Evolutionary conservation across 2,113 vertebrate species (phyloP).

Genomic region (Sylvietta virens): DNA sequence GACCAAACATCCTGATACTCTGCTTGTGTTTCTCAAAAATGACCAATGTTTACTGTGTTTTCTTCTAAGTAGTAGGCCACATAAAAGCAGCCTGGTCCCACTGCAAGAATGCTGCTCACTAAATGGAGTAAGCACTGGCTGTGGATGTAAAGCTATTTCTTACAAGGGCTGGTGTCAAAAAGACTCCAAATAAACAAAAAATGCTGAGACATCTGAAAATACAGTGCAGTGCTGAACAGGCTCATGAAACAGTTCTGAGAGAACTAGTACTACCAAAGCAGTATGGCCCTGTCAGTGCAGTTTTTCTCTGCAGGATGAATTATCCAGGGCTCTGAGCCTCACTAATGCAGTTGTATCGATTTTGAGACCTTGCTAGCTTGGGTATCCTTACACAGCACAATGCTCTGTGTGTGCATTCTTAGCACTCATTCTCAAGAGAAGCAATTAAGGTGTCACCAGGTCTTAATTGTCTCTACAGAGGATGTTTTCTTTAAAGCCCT

Average conservation of each 20-base stretch:
- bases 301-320: background rate
- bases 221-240: background rate
- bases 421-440: background rate
- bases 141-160: background rate
- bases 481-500: background rate
- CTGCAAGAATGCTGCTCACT: background rate
- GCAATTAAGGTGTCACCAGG: background rate
- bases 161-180: background rate
- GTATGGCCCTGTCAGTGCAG: background rate
- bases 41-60: background rate
- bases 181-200: background rate
- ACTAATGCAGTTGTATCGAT: constrained; percentile 1
- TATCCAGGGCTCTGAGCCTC: background rate
- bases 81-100: background rate
- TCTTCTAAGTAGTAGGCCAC: background rate
- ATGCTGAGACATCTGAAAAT: background rate
- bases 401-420: background rate
- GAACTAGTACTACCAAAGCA: background rate
- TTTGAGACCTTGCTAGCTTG: background rate
- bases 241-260: background rate
- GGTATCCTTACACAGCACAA: background rate
- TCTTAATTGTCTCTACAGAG: background rate
- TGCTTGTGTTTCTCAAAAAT: background rate
- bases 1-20: background rate
- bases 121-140: background rate